Evolutionary conservation across 2,113 vertebrate genomes (phyloP).

Genomic region (Centropus bengalensis): DNA sequence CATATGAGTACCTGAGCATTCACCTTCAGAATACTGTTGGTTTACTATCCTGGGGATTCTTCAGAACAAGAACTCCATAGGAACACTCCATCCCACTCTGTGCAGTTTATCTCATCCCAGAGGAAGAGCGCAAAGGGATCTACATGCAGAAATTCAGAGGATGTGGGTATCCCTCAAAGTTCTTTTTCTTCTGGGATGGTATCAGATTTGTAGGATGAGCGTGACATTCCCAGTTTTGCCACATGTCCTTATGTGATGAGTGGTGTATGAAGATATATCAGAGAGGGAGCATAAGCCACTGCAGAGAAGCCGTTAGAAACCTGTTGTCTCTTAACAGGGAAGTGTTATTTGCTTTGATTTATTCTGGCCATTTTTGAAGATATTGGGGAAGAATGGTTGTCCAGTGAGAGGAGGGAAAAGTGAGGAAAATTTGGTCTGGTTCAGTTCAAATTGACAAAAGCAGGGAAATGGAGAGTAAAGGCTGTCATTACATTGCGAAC

Average conservation of each 20-base stretch:
- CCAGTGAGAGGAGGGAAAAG: background rate
- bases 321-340: background rate
- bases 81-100: background rate
- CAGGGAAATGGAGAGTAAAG: background rate
- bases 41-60: background rate
- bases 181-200: background rate
- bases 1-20: background rate
- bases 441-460: background rate
- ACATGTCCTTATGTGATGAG: background rate
- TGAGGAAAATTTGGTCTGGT: background rate
- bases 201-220: background rate
- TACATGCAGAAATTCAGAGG: background rate
- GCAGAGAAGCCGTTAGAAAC: background rate
- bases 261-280: background rate
- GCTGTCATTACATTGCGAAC: background rate
- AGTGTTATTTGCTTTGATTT: background rate
- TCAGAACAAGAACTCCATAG: background rate
- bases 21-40: background rate
- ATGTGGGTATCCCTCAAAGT: background rate
- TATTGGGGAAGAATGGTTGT: background rate
- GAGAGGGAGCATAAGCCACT: background rate
- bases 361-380: background rate
- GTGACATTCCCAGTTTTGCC: background rate
- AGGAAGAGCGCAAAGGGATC: background rate
- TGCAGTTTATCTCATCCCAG: background rate